These are phyloP conservation scores for Rhinolophus ferrumequinum DNA, from an alignment of 2,113 vertebrate species.

Conservation along the genomic window DNA sequence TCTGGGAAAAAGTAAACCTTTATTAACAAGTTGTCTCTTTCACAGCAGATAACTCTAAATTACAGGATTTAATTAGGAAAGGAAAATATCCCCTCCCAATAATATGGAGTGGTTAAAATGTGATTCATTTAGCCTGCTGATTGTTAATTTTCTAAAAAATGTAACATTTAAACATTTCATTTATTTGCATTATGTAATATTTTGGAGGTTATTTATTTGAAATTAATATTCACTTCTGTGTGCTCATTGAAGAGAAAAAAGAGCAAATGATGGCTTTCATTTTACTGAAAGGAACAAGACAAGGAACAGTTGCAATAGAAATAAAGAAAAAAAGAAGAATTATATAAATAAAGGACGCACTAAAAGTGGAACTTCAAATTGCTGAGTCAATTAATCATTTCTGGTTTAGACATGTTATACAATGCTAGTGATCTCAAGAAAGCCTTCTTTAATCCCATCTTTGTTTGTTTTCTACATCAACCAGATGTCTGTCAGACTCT, in stretches of 20 bases:
- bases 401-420: background rate
- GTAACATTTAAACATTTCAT: constrained; percentile 8
- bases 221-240: background rate
- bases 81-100: background rate
- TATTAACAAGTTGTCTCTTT: constrained; percentile 49
- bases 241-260: background rate
- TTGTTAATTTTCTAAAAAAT: constrained; percentile 33
- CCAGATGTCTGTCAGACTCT: background rate
- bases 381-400: background rate
- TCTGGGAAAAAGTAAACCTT: constrained; percentile 47
- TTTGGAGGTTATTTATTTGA: background rate
- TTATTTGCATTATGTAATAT: background rate
- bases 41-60: constrained; percentile 48
- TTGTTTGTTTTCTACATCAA: background rate
- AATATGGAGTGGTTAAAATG: background rate
- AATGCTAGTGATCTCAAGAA: background rate
- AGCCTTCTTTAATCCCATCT: background rate
- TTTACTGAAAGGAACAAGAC: background rate
- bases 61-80: constrained; percentile 59
- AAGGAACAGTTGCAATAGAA: background rate
- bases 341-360: background rate
- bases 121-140: background rate
- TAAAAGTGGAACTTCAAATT: background rate
- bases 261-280: background rate
- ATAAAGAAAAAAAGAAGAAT: background rate